Percentiles rank a stretch among this genome's conserved stretches.
Conservation (phyloP, 1,140 invertebrate species). For the Euura saliciscinereae region DNA sequence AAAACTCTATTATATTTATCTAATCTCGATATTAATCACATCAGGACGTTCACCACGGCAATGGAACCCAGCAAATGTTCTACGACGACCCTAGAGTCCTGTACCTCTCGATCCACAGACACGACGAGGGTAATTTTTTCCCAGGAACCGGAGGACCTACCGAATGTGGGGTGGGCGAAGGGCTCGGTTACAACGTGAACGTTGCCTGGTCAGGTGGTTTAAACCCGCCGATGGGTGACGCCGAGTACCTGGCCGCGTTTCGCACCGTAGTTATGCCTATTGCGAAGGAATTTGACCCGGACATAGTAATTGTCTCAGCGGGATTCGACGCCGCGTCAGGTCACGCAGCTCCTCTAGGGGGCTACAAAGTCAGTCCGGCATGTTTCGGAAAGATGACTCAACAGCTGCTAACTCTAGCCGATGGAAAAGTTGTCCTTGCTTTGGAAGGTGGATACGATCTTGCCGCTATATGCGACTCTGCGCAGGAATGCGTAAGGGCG, state of each 20-base stretch:
- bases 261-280: slow-evolving; percentile 92
- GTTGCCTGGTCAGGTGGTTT: slow-evolving; percentile 93
- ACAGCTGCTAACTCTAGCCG: slow-evolving; percentile 88
- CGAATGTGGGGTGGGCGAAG: slow-evolving; percentile 90
- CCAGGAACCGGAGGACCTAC: slow-evolving; percentile 93
- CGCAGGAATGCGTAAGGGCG: slow-evolving; percentile 94
- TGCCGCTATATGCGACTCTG: slow-evolving; percentile 93
- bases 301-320: slow-evolving; percentile 94
- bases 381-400: slow-evolving; percentile 98
- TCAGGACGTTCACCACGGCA: slow-evolving; percentile 97
- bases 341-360: slow-evolving; percentile 92
- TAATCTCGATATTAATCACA: slow-evolving; percentile 24
- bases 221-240: slow-evolving; percentile 93
- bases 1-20: background rate
- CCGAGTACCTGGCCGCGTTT: slow-evolving; percentile 98
- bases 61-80: slow-evolving; percentile 98
- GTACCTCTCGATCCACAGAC: slow-evolving; percentile 97
- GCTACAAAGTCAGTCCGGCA: slow-evolving; percentile 90
- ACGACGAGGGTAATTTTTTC: slow-evolving; percentile 99
- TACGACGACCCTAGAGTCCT: slow-evolving; percentile 94
- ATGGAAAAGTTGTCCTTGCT: slow-evolving; percentile 85
- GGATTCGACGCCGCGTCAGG: slow-evolving; percentile 97
- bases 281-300: slow-evolving; percentile 90
- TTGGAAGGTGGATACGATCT: slow-evolving; percentile 97
- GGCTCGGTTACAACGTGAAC: slow-evolving; percentile 97